phyloP scores from a whole-genome alignment of 2,797 vertebrate species.

The Todus mexicanus region DNA sequence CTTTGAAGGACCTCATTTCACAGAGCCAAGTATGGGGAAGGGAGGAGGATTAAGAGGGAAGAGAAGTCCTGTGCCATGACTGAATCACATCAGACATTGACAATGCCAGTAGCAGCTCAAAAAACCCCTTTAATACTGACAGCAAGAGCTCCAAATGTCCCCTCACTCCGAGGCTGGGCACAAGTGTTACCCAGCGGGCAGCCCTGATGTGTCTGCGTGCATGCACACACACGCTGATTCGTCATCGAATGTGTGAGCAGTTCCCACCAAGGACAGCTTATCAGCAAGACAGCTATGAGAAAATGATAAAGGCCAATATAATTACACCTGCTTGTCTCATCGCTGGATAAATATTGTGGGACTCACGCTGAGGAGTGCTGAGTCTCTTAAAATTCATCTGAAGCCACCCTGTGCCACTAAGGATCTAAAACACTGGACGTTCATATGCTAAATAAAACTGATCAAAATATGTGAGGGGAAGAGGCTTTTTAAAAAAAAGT shows the following conservation, averaged over 20 bases:
- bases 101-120: background rate
- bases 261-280: background rate
- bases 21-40: background rate
- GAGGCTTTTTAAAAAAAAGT: background rate
- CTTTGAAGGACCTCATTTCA: background rate
- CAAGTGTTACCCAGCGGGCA: background rate
- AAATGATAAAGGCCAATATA: background rate
- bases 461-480: background rate
- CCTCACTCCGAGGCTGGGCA: background rate
- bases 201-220: background rate
- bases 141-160: background rate
- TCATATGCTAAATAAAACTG: background rate
- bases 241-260: background rate
- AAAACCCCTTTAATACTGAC: background rate
- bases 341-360: background rate
- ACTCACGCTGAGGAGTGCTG: background rate
- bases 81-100: background rate
- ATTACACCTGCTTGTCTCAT: slow-evolving; percentile 4
- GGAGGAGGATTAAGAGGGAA: background rate
- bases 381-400: background rate
- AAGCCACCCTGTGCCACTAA: background rate
- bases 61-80: background rate
- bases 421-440: background rate
- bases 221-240: fast-evolving
- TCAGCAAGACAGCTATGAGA: background rate